Evolutionary conservation across 2,888 invertebrate genomes (phyloP).

Genomic region (Drosophila nigricruria): DNA sequence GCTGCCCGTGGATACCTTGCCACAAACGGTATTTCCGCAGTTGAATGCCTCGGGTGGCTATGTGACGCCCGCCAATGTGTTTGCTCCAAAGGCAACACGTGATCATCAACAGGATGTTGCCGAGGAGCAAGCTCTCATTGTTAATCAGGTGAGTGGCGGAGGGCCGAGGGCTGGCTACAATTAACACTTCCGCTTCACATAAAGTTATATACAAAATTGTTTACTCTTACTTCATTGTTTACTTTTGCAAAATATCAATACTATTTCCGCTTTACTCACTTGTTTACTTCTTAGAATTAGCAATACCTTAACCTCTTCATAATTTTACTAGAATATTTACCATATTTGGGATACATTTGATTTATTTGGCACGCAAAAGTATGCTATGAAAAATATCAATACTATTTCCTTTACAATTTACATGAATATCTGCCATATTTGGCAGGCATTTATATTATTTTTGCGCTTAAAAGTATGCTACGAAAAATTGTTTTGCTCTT

Average conservation of each 20-base stretch:
- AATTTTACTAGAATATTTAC: background rate
- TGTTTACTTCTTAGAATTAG: conserved; percentile 1
- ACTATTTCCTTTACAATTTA: background rate
- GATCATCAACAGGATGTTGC: conserved; percentile 85
- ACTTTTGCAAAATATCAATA: conserved; percentile 5
- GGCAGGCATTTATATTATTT: background rate
- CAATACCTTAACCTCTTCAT: background rate
- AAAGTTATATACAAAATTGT: conserved; percentile 1
- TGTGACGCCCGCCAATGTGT: conserved; percentile 80
- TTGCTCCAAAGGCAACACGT: conserved; percentile 85
- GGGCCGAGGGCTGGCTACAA: background rate
- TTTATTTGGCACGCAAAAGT: background rate
- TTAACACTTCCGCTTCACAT: background rate
- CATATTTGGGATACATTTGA: background rate
- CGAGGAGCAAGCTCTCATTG: conserved; percentile 84
- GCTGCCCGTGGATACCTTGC: conserved; percentile 85
- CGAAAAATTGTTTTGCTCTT: background rate
- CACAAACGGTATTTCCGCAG: conserved; percentile 87
- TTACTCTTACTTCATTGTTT: background rate
- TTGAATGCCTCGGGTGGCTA: conserved; percentile 85
- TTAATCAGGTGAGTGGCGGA: conserved; percentile 83
- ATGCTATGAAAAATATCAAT: background rate
- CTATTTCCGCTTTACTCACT: conserved; percentile 4
- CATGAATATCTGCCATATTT: background rate
- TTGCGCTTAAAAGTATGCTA: conserved; percentile 52